phyloP scores from a whole-genome alignment of 2,888 invertebrate genomes.

The Andricus curvator region DNA sequence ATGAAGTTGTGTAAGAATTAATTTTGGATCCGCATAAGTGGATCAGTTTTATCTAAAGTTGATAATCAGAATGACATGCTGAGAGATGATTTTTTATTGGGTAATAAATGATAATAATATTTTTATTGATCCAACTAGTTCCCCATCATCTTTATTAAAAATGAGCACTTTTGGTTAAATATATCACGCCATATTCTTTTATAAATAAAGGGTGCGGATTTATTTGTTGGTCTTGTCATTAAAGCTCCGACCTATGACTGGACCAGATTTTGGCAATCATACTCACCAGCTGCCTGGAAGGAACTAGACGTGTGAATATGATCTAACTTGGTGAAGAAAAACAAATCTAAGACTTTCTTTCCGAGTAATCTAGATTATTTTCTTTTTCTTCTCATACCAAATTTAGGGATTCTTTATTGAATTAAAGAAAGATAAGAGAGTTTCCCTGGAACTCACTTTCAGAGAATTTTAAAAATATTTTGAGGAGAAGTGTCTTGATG shows the following conservation, averaged over 20 bases:
- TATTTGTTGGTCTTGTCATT: background rate
- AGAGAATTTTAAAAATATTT: conserved; percentile 19
- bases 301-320: conserved; percentile 23
- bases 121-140: too few species aligned
- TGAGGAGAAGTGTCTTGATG: conserved; percentile 1
- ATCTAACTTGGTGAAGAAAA: conserved; percentile 32
- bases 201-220: background rate
- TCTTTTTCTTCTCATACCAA: conserved; percentile 13
- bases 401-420: background rate
- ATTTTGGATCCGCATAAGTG: too few species aligned
- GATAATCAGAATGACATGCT: too few species aligned
- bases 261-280: background rate
- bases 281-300: conserved; percentile 37
- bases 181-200: background rate
- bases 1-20: too few species aligned
- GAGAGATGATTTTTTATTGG: too few species aligned
- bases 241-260: background rate
- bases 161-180: too few species aligned
- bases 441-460: conserved; percentile 13
- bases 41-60: too few species aligned
- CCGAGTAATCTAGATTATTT: conserved; percentile 25
- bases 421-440: background rate
- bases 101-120: too few species aligned
- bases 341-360: conserved; percentile 25
- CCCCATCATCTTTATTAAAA: too few species aligned